Conservation (phyloP, 1,140 invertebrate species). For the Tetramorium simillimum region DNA sequence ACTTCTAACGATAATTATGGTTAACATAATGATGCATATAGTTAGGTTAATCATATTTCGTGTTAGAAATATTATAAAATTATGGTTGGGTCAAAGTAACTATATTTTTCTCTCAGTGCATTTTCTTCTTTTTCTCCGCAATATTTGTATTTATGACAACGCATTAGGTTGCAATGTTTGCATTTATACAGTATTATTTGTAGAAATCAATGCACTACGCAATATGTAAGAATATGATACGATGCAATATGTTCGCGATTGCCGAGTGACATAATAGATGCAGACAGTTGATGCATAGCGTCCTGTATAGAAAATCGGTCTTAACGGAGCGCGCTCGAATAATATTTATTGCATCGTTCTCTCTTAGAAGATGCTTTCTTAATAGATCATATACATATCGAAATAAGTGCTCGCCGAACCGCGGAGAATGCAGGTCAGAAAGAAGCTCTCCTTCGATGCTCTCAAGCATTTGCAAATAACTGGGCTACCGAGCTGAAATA, state of each 20-base stretch:
- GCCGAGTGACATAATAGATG: background rate
- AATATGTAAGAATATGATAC: background rate
- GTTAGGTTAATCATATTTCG: too few relatives aligned
- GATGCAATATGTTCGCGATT: constrained; percentile 66
- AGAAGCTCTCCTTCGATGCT: background rate
- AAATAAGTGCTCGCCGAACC: constrained; percentile 51
- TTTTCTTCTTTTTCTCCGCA: background rate
- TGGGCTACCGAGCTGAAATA: background rate
- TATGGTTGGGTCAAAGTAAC: too few relatives aligned
- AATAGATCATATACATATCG: constrained; percentile 33
- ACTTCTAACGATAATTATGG: too few relatives aligned
- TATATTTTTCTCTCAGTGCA: too few relatives aligned
- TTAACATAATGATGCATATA: too few relatives aligned
- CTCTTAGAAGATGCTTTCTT: constrained; percentile 41
- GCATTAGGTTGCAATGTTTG: background rate
- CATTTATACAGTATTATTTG: constrained; percentile 78
- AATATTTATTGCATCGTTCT: constrained; percentile 17
- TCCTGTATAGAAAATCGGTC: constrained; percentile 18
- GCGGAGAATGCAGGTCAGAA: constrained; percentile 18
- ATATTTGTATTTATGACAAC: background rate
- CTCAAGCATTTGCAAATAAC: background rate
- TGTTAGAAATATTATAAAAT: too few relatives aligned
- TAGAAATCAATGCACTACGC: constrained; percentile 61
- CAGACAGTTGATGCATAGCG: background rate
- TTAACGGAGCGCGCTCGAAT: background rate